phyloP scores from a whole-genome alignment of 1,140 invertebrate genomes.

The Drosophila grimshawi region DNA sequence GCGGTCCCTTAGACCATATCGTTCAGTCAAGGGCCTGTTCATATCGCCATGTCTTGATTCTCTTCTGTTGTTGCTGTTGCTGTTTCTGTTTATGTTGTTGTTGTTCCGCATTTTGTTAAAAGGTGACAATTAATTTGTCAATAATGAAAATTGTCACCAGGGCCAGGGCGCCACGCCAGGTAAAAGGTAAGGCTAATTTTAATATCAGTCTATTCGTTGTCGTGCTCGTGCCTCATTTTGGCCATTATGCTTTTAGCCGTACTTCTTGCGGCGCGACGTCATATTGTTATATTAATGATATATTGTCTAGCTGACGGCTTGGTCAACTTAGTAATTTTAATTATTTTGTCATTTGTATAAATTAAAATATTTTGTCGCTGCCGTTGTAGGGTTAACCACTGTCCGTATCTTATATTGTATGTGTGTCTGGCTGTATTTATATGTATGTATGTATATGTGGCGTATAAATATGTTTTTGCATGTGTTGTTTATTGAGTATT shows the following conservation, averaged over 20 bases:
- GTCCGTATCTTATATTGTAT: constrained; percentile 15
- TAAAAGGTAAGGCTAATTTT: constrained; percentile 23
- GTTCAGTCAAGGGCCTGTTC: not conserved
- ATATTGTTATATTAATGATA: constrained; percentile 71
- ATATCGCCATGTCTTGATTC: constrained; percentile 24
- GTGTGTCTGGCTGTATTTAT: not conserved
- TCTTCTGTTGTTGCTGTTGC: not conserved
- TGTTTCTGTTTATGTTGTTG: not conserved
- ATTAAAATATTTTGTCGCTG: constrained; percentile 69
- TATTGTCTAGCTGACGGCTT: constrained; percentile 65
- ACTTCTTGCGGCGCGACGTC: constrained; percentile 8
- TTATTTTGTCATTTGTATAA: constrained; percentile 83
- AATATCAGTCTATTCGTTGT: constrained; percentile 27
- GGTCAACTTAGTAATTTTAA: constrained; percentile 63
- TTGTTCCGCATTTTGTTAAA: constrained; percentile 75
- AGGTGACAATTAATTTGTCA: constrained; percentile 83
- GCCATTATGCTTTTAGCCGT: constrained; percentile 46
- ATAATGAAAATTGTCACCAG: constrained; percentile 75
- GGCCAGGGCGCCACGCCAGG: not conserved
- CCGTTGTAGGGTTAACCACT: constrained; percentile 21
- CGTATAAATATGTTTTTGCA: not conserved
- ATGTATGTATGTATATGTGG: not conserved
- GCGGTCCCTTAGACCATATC: constrained; percentile 3
- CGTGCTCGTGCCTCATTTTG: constrained; percentile 57
- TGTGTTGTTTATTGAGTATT: constrained; percentile 47